Conservation (phyloP, 2,113 vertebrate genomes). For the Rhinopomastus cyanomelas region DNA sequence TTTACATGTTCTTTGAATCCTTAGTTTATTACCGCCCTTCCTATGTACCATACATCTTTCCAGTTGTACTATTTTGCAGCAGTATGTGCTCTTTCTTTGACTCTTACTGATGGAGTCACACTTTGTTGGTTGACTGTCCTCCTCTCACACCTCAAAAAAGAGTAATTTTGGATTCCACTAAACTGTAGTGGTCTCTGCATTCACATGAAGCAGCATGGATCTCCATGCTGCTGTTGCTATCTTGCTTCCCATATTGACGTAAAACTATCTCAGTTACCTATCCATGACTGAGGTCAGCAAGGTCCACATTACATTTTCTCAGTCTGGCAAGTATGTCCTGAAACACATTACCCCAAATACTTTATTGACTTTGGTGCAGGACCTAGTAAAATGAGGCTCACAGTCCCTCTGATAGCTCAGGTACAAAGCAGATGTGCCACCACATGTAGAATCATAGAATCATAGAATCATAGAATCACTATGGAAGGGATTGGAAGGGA, state of each 20-base stretch:
- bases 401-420: background rate
- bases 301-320: background rate
- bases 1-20: background rate
- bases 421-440: background rate
- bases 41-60: background rate
- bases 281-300: too few relatives aligned
- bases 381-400: fast-evolving
- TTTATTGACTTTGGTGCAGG: background rate
- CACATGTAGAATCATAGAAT: too few relatives aligned
- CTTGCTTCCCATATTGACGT: background rate
- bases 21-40: background rate
- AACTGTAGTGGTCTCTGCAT: background rate
- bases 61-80: background rate
- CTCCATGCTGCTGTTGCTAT: background rate
- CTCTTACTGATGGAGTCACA: background rate
- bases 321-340: background rate
- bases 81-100: background rate
- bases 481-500: too few relatives aligned
- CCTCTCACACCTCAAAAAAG: background rate
- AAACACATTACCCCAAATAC: background rate
- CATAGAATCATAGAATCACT: too few relatives aligned
- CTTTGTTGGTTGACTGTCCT: background rate
- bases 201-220: background rate
- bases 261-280: background rate
- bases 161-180: background rate